A percentile compares a stretch with the other conserved stretches of the same genome.
phyloP scores from a whole-genome alignment of 1,140 invertebrate species.

The Saccostrea echinata region DNA sequence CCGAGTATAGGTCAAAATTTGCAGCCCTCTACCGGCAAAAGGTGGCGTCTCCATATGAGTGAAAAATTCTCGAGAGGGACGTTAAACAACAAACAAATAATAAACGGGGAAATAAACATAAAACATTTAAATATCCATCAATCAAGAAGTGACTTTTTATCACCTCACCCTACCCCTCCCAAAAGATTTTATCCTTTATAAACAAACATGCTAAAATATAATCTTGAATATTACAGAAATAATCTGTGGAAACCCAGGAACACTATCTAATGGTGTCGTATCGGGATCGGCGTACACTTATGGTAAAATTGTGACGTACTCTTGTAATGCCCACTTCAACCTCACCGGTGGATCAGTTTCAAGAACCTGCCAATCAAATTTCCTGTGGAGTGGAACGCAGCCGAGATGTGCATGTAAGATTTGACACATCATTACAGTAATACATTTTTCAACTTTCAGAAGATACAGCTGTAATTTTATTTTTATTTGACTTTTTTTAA shows the following conservation, averaged over 20 bases:
- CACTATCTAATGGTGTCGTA: slow-evolving; percentile 45
- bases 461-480: too few relatives aligned
- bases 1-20: too few relatives aligned
- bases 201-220: too few relatives aligned
- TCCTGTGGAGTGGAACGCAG: slow-evolving; percentile 45
- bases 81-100: too few relatives aligned
- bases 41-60: too few relatives aligned
- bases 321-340: slow-evolving; percentile 50
- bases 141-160: too few relatives aligned
- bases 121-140: too few relatives aligned
- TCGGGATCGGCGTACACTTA: slow-evolving; percentile 46
- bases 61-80: too few relatives aligned
- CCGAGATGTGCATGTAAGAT: slow-evolving; percentile 57
- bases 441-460: not conserved
- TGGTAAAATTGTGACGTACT: slow-evolving; percentile 45
- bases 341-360: slow-evolving; percentile 35
- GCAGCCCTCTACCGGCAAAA: too few relatives aligned
- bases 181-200: not conserved
- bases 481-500: too few relatives aligned
- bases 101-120: too few relatives aligned
- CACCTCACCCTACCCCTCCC: not conserved
- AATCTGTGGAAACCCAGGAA: slow-evolving; percentile 55
- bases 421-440: not conserved
- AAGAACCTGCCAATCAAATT: slow-evolving; percentile 27
- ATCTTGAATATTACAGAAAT: slow-evolving; percentile 42